Base-by-base conservation (phyloP, 1,140 invertebrate genomes). In the Scaptomyza hsui region DNA sequence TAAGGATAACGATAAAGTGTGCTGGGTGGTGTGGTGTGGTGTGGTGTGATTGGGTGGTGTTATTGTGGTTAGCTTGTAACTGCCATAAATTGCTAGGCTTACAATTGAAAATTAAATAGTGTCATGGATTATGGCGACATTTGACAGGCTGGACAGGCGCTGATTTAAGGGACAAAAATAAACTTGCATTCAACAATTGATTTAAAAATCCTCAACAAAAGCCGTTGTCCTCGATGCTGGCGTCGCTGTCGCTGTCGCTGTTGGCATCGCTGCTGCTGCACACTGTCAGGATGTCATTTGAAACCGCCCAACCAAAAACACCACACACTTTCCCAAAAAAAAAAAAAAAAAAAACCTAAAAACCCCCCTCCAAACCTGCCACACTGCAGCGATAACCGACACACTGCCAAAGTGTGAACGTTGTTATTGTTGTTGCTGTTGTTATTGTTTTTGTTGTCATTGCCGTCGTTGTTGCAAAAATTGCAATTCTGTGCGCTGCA, bases 61-160 rank as follows among this genome's bases (percentile, higher is more conserved):
- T 9, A 3, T 4, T 16, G 10, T 13, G 51, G 49, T 16, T 73
- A 56, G 39, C 32, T 49, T 48, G 41, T 18, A 70, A 61, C 45
- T 42, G 45, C 52, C 69, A 86, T 85, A 86, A 85, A 85, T 85
- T 86, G 68, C 29, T 55, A 51, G 62, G 49, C 63, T 63, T 86
- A 74, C 69, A 85, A 85, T 85, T 81, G 77, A 74, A 85, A 86
- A 85, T 85, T 85, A 85, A 86, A 85, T 85, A 85, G 81, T 86
- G 70, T 41, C 73, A 59, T 53, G 77, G 73, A 76, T 81, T 77
- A 86, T 77, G 77, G 18, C n/a, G 4, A 29, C 10, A 81, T 64
- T 29, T 68, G 64, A 71, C 53, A 60, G 59, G 18, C 44, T 35
- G 65, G 60, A 62, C 63, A 86, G 77, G 76, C 73, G 73, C 81